Evolutionary conservation across 2,797 vertebrate genomes (phyloP).

Genomic region (Enteromius thamalakanensis): DNA sequence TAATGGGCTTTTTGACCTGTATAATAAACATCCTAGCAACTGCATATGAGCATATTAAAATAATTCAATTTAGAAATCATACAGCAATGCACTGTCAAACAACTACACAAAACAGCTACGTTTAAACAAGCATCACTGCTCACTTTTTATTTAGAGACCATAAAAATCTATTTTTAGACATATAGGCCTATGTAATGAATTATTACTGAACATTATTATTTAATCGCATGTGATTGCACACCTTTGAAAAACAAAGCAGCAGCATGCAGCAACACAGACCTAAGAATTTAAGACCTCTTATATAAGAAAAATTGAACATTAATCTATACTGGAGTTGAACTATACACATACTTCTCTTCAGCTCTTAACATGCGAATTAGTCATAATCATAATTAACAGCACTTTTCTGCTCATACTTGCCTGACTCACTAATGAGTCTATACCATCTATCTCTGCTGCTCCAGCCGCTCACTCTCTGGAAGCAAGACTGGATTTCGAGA

Average conservation of each 20-base stretch:
- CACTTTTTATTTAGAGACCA: background rate
- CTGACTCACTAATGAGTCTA: background rate
- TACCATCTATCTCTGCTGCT: background rate
- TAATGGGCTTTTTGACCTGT: background rate
- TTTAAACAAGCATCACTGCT: background rate
- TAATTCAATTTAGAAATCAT: background rate
- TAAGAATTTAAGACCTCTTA: background rate
- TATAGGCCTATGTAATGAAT: background rate
- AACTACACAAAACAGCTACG: background rate
- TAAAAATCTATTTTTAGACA: background rate
- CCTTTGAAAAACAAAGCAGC: background rate
- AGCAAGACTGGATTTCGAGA: background rate
- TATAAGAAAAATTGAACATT: background rate
- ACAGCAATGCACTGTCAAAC: background rate
- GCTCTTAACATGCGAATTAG: background rate
- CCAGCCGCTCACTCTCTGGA: background rate
- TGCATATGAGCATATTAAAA: background rate
- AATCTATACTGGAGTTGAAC: background rate
- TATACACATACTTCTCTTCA: background rate
- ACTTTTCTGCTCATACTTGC: background rate
- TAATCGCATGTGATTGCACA: background rate
- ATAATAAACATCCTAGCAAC: background rate
- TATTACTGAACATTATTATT: conserved; percentile 7
- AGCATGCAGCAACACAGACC: background rate
- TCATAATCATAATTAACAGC: background rate